Evolutionary conservation across 2,113 vertebrate genomes (phyloP).

Genomic region (Stegostoma tigrinum): DNA sequence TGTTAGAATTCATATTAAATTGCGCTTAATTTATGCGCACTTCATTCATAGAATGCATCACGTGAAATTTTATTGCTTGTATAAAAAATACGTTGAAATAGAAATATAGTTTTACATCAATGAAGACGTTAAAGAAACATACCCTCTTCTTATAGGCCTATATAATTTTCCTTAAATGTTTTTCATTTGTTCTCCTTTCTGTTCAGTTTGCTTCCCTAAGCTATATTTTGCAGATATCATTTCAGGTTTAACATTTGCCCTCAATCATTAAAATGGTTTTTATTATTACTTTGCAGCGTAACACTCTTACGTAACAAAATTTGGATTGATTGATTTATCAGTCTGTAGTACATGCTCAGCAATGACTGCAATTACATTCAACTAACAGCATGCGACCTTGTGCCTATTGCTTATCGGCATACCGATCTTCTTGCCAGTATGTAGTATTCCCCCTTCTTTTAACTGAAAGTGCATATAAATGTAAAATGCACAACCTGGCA

Average conservation of each 20-base stretch:
- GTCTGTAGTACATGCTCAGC: not conserved
- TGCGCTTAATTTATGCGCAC: constrained; percentile 26
- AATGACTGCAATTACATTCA: constrained; percentile 29
- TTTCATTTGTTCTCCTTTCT: not conserved
- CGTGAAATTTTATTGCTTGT: constrained; percentile 36
- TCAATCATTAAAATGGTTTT: constrained; percentile 8
- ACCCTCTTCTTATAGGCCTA: not conserved
- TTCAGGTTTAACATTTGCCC: not conserved
- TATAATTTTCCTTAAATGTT: not conserved
- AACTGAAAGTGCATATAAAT: constrained; percentile 16
- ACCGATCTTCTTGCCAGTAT: not conserved
- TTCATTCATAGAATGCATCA: constrained; percentile 36
- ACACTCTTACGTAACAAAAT: not conserved
- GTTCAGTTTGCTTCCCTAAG: not conserved
- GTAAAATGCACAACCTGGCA: constrained; percentile 21
- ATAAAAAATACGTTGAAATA: constrained; percentile 33
- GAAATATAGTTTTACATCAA: constrained; percentile 30
- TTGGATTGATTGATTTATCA: not conserved
- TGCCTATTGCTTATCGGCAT: not conserved
- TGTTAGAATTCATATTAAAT: constrained; percentile 30
- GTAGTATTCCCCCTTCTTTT: constrained; percentile 16
- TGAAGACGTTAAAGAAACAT: constrained; percentile 32
- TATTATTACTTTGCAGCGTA: not conserved
- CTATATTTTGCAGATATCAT: constrained; percentile 12
- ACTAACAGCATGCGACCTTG: not conserved